Percentiles rank a stretch among this genome's conserved stretches.
phyloP scores from a whole-genome alignment of 2,888 invertebrate species.

The Blomia tropicalis region DNA sequence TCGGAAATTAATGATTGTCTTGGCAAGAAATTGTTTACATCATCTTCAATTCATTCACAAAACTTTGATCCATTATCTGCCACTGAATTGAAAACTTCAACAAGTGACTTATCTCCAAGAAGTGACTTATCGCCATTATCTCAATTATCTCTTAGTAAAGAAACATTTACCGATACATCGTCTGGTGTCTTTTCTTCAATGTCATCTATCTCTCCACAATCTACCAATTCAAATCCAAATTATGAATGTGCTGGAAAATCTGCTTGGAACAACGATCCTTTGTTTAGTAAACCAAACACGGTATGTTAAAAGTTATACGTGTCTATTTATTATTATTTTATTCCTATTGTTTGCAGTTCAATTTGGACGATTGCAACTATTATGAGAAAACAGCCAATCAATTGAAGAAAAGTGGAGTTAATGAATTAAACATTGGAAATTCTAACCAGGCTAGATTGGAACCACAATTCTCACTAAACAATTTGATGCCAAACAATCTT shows the following conservation, averaged over 20 bases:
- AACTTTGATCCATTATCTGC: not conserved
- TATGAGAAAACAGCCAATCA: not conserved
- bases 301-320: too few relatives aligned
- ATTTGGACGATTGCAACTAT: too few relatives aligned
- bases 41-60: not conserved
- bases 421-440: not conserved
- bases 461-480: not conserved
- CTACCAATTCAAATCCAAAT: not conserved
- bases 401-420: not conserved
- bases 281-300: too few relatives aligned
- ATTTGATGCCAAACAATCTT: not conserved
- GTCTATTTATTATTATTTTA: too few relatives aligned
- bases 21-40: too few relatives aligned
- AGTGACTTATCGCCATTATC: not conserved
- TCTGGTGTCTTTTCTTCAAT: constrained; percentile 7
- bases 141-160: not conserved
- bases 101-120: not conserved
- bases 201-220: not conserved
- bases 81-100: not conserved
- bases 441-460: not conserved
- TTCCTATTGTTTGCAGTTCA: too few relatives aligned
- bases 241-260: not conserved
- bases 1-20: too few relatives aligned
- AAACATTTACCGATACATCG: not conserved
- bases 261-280: too few relatives aligned